These are phyloP conservation scores for Maniola hyperantus DNA, from an alignment of 2,888 invertebrate genomes.

Conservation along the genomic window DNA sequence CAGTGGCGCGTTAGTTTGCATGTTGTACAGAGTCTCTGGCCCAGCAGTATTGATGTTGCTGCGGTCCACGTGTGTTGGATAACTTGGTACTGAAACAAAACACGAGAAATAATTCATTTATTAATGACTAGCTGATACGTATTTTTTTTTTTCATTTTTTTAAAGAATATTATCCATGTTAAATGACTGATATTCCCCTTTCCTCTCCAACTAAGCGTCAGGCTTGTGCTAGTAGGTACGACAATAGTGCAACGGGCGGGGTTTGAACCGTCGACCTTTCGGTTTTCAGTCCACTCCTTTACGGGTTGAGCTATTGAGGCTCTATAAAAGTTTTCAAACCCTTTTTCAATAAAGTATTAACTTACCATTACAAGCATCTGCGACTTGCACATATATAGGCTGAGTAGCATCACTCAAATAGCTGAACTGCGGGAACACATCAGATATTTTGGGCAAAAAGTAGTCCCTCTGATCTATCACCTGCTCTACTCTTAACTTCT, in stretches of 20 bases:
- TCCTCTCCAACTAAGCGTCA: no score
- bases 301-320: no score
- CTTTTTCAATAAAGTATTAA: constrained; percentile 13
- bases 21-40: constrained; percentile 60
- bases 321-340: no score
- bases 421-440: constrained; percentile 57
- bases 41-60: constrained; percentile 45
- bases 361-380: constrained; percentile 55
- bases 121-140: no score
- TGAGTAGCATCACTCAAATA: constrained; percentile 46
- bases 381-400: constrained; percentile 58
- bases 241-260: no score
- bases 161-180: no score
- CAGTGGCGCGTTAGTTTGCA: constrained; percentile 49
- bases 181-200: no score
- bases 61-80: constrained; percentile 33
- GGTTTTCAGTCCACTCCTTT: no score
- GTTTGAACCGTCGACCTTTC: no score
- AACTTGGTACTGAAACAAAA: constrained; percentile 41
- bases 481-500: constrained; percentile 56
- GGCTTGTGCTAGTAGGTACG: no score
- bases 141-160: no score
- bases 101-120: background rate
- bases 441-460: constrained; percentile 56
- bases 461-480: constrained; percentile 40